These are phyloP conservation scores for Benthosema pterotum DNA, from an alignment of 2,797 vertebrate genomes.

Conservation along the genomic window DNA sequence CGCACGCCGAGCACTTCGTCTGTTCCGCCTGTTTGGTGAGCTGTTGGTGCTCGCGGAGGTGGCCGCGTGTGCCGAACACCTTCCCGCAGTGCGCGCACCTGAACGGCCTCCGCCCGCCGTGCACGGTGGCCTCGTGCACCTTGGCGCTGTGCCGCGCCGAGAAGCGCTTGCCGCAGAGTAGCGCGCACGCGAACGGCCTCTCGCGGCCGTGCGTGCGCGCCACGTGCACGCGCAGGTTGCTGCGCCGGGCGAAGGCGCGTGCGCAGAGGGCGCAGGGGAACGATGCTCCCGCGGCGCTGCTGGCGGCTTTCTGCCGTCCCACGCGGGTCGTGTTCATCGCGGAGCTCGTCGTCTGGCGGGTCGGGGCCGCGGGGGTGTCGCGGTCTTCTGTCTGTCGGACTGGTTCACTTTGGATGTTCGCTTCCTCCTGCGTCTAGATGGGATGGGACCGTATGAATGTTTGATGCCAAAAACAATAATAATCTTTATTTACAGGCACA, in stretches of 20 bases:
- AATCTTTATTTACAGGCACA: no score
- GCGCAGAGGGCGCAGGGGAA: slow-evolving; percentile 40
- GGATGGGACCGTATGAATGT: not conserved
- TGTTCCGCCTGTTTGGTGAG: not conserved
- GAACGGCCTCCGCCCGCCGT: slow-evolving; percentile 27
- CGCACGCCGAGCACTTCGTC: slow-evolving; percentile 4
- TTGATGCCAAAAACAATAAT: no score
- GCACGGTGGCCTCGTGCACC: slow-evolving; percentile 42
- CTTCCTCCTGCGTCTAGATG: no score
- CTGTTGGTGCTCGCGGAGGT: slow-evolving; percentile 45
- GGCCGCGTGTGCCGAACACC: slow-evolving; percentile 39
- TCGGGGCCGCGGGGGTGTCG: no score
- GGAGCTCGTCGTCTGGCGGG: not conserved
- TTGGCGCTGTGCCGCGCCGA: slow-evolving; percentile 39
- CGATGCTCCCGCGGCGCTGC: no score
- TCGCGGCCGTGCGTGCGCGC: slow-evolving; percentile 29
- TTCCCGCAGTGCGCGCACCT: slow-evolving; percentile 49
- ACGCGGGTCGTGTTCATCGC: no score
- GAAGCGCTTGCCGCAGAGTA: slow-evolving; percentile 42
- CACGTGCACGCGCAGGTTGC: slow-evolving; percentile 44
- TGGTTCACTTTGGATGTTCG: not conserved
- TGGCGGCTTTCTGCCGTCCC: not conserved
- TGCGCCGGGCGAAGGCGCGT: slow-evolving; percentile 29
- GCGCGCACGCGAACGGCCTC: slow-evolving; percentile 42
- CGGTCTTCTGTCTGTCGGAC: no score